Base-by-base conservation (phyloP, 1,140 invertebrate genomes). In the Diachasma alloeum region DNA sequence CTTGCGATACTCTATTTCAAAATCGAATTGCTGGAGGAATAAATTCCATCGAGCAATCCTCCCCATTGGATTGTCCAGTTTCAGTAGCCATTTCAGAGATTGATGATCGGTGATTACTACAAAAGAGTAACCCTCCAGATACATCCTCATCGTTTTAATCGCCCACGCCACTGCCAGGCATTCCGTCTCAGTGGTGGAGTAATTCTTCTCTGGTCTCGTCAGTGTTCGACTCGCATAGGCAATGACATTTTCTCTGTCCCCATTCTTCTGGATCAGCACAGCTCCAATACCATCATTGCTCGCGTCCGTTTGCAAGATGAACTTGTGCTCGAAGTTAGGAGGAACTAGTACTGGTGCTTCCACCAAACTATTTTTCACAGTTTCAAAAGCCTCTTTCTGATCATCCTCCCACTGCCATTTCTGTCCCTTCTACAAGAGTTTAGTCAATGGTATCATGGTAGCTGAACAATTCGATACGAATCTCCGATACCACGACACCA, bases 31-130 rank as follows among this genome's bases (percentile, higher is more conserved):
- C n/a, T n/a, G n/a, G n/a, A n/a, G n/a, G n/a, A n/a, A n/a, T n/a
- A n/a, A n/a, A 36, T 75, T 53, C 90, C 90, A 92, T 37, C 89
- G 72, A 0, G 87, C 86, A 24, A 91, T 75, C 56, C 90, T 59
- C 46, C 85, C 87, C 1, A 72, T 81, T 4, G 85, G 82, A 69
- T 90, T 86, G 78, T 86, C 88, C 3, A 89, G 81, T 4, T 81
- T 82, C 24, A 82, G 75, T 5, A 92, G 78, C 86, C 88, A 92
- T 36, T 79, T 78, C 8, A 92, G 79, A 13, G 86, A 83, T 36
- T 83, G 79, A 75, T 91, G 88, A 75, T 92, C 90, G 0, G 90
- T 91, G 17, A 87, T 78, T 0, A 91, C 83, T 5, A 39, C 84
- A 72, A 92, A 91, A 19, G 85, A 76, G 5, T 73, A 81, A 3